Percentiles rank a stretch among this genome's conserved stretches.
phyloP scores from a whole-genome alignment of 2,797 vertebrate species.

The Hyperoplus immaculatus region DNA sequence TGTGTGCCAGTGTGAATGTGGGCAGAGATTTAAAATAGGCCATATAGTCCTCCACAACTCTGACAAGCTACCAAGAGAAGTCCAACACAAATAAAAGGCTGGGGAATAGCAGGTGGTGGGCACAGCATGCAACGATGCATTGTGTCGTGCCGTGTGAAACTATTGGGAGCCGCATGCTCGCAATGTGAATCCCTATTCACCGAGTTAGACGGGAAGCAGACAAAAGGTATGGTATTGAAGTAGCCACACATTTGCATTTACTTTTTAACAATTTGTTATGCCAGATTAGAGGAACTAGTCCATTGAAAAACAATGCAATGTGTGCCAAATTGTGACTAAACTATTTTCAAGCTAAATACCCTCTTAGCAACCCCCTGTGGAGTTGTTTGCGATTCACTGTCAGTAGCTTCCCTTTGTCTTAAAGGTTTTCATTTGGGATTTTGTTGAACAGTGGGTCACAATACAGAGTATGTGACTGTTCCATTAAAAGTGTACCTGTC shows the following conservation, averaged over 20 bases:
- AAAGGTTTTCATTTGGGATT: background rate
- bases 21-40: conserved; percentile 48
- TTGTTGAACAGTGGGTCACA: background rate
- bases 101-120: conserved; percentile 45
- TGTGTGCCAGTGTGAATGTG: background rate
- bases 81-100: conserved; percentile 25
- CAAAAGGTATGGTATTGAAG: background rate
- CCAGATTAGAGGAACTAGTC: background rate
- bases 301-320: background rate
- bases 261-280: conserved; percentile 6
- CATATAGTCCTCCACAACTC: conserved; percentile 36
- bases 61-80: conserved; percentile 20
- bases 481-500: conserved; percentile 75
- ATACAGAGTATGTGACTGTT: background rate
- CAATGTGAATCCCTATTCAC: background rate
- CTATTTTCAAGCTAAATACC: no score
- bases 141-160: conserved; percentile 16
- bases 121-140: conserved; percentile 46
- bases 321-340: background rate
- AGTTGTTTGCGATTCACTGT: background rate
- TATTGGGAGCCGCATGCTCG: conserved; percentile 8
- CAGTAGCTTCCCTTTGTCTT: background rate
- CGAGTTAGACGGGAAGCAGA: conserved; percentile 2
- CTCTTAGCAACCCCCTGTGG: background rate
- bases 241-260: conserved; percentile 4